phyloP scores from a whole-genome alignment of 1,140 invertebrate genomes.

The Trigoniulus corallinus region DNA sequence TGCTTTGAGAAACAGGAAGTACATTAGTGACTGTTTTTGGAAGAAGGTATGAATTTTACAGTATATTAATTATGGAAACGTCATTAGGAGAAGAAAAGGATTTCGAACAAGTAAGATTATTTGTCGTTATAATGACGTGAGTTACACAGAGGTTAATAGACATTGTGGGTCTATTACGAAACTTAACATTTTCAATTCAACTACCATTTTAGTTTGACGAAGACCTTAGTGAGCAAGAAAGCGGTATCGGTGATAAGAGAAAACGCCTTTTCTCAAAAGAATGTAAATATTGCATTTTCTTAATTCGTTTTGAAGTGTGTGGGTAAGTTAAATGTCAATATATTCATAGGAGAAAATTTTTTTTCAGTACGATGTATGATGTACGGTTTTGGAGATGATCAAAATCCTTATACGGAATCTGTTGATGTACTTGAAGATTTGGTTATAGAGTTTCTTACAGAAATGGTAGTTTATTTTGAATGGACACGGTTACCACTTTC shows the following conservation, averaged over 20 bases:
- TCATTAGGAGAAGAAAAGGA: no score
- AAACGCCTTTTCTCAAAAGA: slow-evolving; percentile 33
- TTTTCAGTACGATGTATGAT: slow-evolving; percentile 79
- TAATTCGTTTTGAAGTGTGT: background rate
- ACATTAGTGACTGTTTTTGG: no score
- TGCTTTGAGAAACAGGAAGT: no score
- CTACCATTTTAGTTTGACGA: slow-evolving; percentile 23
- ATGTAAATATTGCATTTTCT: slow-evolving; percentile 21
- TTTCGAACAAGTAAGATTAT: no score
- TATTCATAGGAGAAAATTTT: slow-evolving; percentile 1
- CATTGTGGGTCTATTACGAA: no score
- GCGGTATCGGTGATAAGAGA: slow-evolving; percentile 23
- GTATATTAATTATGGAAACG: no score
- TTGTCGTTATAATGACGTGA: no score
- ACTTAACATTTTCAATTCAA: no score
- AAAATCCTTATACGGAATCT: slow-evolving; percentile 97
- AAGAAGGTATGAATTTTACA: no score
- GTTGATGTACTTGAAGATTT: slow-evolving; percentile 95
- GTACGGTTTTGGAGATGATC: slow-evolving; percentile 99
- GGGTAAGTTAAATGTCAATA: background rate
- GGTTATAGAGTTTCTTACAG: slow-evolving; percentile 94
- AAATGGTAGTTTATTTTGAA: slow-evolving; percentile 78
- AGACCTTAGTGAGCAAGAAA: slow-evolving; percentile 25
- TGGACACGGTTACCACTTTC: no score
- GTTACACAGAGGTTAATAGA: no score